phyloP scores from a whole-genome alignment of 2,888 invertebrate genomes.

The Thyatira batis region DNA sequence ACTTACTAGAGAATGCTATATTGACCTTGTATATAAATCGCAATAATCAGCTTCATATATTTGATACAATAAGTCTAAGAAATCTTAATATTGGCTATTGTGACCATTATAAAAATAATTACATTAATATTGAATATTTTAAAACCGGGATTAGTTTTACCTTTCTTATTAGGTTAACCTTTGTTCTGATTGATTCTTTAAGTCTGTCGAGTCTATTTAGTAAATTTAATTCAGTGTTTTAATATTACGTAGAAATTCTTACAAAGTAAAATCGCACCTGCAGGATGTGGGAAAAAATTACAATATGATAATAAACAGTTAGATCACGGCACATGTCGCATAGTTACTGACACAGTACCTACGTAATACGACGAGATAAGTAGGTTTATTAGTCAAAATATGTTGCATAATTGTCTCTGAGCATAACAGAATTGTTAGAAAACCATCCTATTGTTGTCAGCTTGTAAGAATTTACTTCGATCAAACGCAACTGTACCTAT shows the following conservation, averaged over 20 bases:
- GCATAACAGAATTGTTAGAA: background rate
- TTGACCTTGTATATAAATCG: constrained; percentile 26
- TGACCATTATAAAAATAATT: too few species aligned
- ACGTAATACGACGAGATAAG: background rate
- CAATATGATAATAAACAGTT: background rate
- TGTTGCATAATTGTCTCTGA: background rate
- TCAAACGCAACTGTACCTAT: too few species aligned
- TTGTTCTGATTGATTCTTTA: too few species aligned
- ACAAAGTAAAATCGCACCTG: background rate
- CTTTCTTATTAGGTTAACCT: too few species aligned
- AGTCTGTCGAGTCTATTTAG: too few species aligned
- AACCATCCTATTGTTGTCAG: background rate
- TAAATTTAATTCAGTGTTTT: too few species aligned
- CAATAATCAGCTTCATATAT: background rate
- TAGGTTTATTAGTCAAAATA: background rate
- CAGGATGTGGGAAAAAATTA: background rate
- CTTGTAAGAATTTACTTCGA: background rate
- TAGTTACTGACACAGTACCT: background rate
- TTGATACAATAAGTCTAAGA: background rate
- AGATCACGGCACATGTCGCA: background rate
- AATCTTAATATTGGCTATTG: background rate
- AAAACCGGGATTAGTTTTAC: too few species aligned
- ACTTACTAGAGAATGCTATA: constrained; percentile 28
- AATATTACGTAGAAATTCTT: too few species aligned
- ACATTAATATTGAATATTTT: too few species aligned